phyloP scores from a whole-genome alignment of 2,113 vertebrate genomes.

The Tauraco erythrolophus region DNA sequence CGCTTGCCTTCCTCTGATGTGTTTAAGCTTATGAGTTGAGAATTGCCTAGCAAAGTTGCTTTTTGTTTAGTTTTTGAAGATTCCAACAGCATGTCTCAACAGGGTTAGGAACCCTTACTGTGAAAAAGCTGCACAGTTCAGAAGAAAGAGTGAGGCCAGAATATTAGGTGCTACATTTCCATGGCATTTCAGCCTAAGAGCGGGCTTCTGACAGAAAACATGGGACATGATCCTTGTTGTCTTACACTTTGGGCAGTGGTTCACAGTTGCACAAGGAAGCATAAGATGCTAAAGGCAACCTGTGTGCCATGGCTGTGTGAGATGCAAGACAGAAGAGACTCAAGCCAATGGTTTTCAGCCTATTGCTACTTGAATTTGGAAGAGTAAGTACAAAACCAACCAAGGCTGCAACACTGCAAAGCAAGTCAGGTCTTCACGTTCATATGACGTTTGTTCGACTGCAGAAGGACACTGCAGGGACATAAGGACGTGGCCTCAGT shows the following conservation, averaged over 20 bases:
- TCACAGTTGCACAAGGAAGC: background rate
- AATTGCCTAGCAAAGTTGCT: background rate
- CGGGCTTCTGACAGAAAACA: background rate
- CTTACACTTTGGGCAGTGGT: background rate
- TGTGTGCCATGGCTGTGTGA: accelerated
- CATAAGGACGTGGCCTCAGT: background rate
- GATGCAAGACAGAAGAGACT: background rate
- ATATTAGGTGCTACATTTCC: background rate
- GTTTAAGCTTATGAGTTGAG: background rate
- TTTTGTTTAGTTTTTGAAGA: background rate
- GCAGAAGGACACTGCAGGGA: background rate
- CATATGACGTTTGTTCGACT: background rate
- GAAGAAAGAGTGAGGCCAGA: background rate
- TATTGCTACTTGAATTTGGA: background rate
- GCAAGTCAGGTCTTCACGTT: background rate
- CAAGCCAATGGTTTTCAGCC: background rate
- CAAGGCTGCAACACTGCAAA: background rate
- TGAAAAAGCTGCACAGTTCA: background rate
- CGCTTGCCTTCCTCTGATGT: background rate
- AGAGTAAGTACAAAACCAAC: background rate
- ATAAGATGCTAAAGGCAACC: background rate
- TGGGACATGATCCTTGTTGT: background rate
- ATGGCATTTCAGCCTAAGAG: background rate
- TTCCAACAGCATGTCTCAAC: background rate
- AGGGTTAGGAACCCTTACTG: background rate